A percentile compares a stretch with the other conserved stretches of the same genome.
Conservation (phyloP, 2,113 vertebrate species). For the Lota lota region DNA sequence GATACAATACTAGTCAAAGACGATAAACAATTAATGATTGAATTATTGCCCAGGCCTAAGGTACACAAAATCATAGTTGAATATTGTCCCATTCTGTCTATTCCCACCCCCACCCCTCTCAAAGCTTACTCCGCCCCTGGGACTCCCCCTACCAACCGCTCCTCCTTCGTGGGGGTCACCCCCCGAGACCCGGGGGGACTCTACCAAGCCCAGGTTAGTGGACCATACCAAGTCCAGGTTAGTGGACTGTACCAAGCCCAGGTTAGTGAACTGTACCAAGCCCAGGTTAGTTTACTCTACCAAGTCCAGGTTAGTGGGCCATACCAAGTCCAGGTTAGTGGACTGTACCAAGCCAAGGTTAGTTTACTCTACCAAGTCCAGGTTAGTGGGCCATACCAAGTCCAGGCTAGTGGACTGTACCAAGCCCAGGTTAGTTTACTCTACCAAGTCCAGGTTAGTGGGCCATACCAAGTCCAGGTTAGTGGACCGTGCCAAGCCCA, state of each 20-base stretch:
- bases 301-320: background rate
- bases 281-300: background rate
- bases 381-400: background rate
- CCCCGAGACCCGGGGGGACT: constrained; percentile 89
- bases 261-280: background rate
- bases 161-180: constrained; percentile 93
- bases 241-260: no score
- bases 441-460: background rate
- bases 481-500: no score
- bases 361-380: background rate
- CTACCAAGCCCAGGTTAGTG: constrained; percentile 91
- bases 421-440: no score
- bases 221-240: no score
- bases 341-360: background rate
- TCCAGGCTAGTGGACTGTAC: background rate
- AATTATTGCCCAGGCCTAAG: no score
- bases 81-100: background rate
- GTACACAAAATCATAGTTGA: background rate
- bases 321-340: constrained; percentile 68
- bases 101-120: constrained; percentile 37
- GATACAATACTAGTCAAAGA: no score
- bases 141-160: constrained; percentile 90
- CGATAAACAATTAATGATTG: no score
- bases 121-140: constrained; percentile 91
- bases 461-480: background rate